A percentile compares a stretch with the other conserved stretches of the same genome.
These are phyloP conservation scores for Synanthedon tipuliformis DNA, from an alignment of 2,888 invertebrate genomes.

Conservation along the genomic window DNA sequence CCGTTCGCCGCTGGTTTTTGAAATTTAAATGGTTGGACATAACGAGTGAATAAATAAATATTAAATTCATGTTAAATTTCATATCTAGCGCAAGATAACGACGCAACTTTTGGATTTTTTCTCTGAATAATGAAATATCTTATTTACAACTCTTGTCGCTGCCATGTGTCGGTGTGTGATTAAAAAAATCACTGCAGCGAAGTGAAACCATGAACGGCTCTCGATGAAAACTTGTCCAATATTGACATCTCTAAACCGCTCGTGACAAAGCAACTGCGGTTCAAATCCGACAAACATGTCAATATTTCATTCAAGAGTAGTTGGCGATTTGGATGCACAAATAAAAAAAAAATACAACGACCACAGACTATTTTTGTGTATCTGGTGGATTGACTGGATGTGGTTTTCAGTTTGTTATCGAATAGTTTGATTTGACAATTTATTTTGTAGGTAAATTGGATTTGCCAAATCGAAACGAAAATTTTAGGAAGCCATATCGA, in stretches of 20 bases:
- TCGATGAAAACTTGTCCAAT: not conserved
- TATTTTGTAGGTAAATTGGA: not conserved
- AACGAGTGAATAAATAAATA: not conserved
- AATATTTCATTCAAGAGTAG: conserved; percentile 7
- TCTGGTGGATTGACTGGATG: not conserved
- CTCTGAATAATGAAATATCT: too few relatives aligned
- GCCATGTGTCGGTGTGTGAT: too few relatives aligned
- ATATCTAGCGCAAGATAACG: not conserved
- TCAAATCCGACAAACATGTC: conserved; percentile 34
- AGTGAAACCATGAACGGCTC: not conserved
- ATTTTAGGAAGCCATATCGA: too few relatives aligned
- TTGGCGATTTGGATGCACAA: conserved; percentile 3
- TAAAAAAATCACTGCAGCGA: not conserved
- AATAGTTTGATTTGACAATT: not conserved
- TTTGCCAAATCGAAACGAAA: too few relatives aligned
- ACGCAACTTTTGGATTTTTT: too few relatives aligned
- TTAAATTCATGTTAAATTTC: not conserved
- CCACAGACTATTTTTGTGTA: conserved; percentile 13
- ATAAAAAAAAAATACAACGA: conserved; percentile 17
- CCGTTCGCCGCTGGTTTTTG: not conserved
- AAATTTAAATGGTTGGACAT: not conserved
- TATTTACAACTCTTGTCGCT: too few relatives aligned
- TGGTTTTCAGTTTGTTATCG: not conserved
- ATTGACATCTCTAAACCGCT: conserved; percentile 9
- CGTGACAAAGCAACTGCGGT: conserved; percentile 18